Percentiles rank a stretch among this genome's conserved stretches.
Conservation (phyloP, 2,113 vertebrate genomes). For the Zosterops hypoxanthus region DNA sequence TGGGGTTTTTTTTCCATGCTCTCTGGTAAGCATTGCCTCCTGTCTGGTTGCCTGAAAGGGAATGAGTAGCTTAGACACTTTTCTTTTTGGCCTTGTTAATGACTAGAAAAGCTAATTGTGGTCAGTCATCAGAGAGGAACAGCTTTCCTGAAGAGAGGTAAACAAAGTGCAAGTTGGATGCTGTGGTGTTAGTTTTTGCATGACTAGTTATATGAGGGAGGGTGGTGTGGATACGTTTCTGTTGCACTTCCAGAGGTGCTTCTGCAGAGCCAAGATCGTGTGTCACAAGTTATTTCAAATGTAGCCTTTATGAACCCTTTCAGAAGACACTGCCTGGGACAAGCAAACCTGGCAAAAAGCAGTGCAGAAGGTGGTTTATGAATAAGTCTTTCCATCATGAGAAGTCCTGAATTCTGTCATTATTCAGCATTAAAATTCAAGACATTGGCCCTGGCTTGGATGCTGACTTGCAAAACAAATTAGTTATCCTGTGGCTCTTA, state of each 20-base stretch:
- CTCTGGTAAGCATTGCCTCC: not conserved
- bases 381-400: not conserved
- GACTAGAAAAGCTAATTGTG: not conserved
- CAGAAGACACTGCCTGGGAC: not conserved
- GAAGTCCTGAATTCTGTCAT: not conserved
- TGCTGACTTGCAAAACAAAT: not conserved
- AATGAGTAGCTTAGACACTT: not conserved
- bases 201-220: not conserved
- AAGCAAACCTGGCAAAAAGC: not conserved
- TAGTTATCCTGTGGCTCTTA: not conserved
- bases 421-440: not conserved
- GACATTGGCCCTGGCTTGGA: not conserved
- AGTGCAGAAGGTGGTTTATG: not conserved
- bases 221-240: not conserved
- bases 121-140: not conserved
- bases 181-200: conserved; percentile 2
- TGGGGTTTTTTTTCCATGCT: not conserved
- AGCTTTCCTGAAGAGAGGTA: not conserved
- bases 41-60: not conserved
- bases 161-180: not conserved
- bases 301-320: not conserved
- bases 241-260: not conserved
- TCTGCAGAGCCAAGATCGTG: not conserved
- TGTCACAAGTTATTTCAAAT: not conserved
- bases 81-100: not conserved